phyloP scores from a whole-genome alignment of 2,888 invertebrate species.

The Dryocosmus kuriphilus region DNA sequence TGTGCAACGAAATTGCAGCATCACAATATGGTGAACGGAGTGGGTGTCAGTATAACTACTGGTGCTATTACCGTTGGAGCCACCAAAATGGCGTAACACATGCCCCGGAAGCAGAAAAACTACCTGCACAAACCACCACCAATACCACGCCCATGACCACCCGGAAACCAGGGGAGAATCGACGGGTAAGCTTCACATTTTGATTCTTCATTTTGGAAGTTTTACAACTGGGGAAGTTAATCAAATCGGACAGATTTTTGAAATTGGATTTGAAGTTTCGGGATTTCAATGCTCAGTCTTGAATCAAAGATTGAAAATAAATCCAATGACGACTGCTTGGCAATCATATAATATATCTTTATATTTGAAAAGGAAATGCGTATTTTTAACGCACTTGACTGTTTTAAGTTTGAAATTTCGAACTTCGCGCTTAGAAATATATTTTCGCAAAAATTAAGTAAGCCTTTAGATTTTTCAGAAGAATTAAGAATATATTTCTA shows the following conservation, averaged over 20 bases:
- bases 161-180: conserved; percentile 76
- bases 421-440: no score
- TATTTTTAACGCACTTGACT: neutral
- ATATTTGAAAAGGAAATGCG: no score
- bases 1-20: no score
- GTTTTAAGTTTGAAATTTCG: neutral
- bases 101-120: conserved; percentile 76
- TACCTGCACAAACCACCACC: conserved; percentile 72
- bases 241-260: neutral
- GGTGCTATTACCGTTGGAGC: conserved; percentile 75
- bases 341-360: neutral
- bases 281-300: no score
- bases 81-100: conserved; percentile 75
- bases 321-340: neutral
- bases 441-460: no score
- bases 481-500: no score
- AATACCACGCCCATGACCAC: conserved; percentile 66
- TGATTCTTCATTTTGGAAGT: neutral
- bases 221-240: conserved; percentile 33
- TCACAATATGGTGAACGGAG: conserved; percentile 75
- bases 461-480: no score
- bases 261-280: neutral
- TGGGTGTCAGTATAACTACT: conserved; percentile 76
- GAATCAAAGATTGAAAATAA: neutral
- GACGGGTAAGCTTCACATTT: conserved; percentile 75